Evolutionary conservation across 2,888 invertebrate genomes (phyloP), one percentile per base, ranked within the genome.

Genomic region (Pardosa pseudoannulata): DNA sequence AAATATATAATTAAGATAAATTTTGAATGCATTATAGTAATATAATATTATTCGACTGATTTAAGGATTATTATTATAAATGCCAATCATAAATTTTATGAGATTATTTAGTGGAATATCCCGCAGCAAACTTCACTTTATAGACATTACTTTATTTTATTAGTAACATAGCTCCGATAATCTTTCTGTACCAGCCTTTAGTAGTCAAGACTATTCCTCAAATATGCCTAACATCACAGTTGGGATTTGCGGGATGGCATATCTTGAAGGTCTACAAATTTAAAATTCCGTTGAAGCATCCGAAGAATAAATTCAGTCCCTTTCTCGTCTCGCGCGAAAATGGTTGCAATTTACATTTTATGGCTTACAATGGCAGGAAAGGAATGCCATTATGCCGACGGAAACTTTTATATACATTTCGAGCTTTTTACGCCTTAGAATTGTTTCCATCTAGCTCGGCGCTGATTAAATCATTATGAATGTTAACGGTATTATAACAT

Each of bases 51-150:
- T n/a, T n/a, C n/a, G n/a, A n/a, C n/a, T n/a, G n/a, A n/a, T n/a
- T n/a, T n/a, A n/a, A n/a, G n/a, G n/a, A n/a, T n/a, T n/a, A n/a
- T n/a, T n/a, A n/a, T n/a, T n/a, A n/a, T n/a, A n/a, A n/a, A n/a
- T n/a, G n/a, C n/a, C n/a, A n/a, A n/a, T n/a, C n/a, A n/a, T n/a
- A n/a, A n/a, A n/a, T n/a, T n/a, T n/a, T n/a, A n/a, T n/a, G 41
- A 72, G 71, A 79, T 79, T 79, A 71, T 71, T 46, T 56, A 56
- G 56, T 56, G 16, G 56, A 23, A 56, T 56, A 56, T 56, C 56
- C 23, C 23, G 56, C 56, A 16, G 23, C 56, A 56, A 23, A 23
- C 56, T 56, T 56, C 56, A 23, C 56, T 56, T 56, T 56, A 56
- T 56, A 56, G 56, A 56, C 56, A 56, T 56, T 56, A 56, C 56